phyloP scores from a whole-genome alignment of 1,140 invertebrate species.

The Campoletis sonorensis region DNA sequence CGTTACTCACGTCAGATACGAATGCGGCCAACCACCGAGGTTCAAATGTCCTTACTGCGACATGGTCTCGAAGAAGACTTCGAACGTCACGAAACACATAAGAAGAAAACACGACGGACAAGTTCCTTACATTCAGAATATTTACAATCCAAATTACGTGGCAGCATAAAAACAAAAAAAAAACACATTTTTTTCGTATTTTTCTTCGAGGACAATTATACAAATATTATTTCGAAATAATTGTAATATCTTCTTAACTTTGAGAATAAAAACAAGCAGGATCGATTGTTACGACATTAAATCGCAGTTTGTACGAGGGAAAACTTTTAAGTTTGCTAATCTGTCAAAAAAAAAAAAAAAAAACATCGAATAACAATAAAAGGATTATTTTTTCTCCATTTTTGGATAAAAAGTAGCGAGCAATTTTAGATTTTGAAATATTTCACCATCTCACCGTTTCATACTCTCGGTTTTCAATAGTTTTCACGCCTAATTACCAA shows the following conservation, averaged over 20 bases:
- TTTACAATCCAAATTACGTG: background rate
- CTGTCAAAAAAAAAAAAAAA: background rate
- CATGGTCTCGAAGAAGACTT: conserved; percentile 65
- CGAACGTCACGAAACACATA: conserved; percentile 66
- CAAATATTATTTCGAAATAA: background rate
- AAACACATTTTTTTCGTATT: background rate
- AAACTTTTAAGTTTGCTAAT: too few species aligned
- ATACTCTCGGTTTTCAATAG: too few species aligned
- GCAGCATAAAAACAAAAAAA: background rate
- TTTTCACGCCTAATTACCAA: too few species aligned
- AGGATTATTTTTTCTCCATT: too few species aligned
- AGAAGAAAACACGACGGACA: conserved; percentile 58
- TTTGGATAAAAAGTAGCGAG: too few species aligned
- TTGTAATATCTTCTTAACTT: background rate
- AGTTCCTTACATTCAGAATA: conserved; percentile 8
- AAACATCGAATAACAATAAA: too few species aligned
- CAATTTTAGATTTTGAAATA: too few species aligned
- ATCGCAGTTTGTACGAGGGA: too few species aligned
- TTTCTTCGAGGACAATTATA: background rate
- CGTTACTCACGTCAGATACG: conserved; percentile 74
- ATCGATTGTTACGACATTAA: background rate
- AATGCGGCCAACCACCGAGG: conserved; percentile 76
- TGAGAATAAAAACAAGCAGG: background rate
- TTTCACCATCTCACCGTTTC: too few species aligned
- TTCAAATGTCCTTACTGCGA: conserved; percentile 75